phyloP scores from a whole-genome alignment of 2,797 vertebrate genomes.

The Arnoldichthys spilopterus region DNA sequence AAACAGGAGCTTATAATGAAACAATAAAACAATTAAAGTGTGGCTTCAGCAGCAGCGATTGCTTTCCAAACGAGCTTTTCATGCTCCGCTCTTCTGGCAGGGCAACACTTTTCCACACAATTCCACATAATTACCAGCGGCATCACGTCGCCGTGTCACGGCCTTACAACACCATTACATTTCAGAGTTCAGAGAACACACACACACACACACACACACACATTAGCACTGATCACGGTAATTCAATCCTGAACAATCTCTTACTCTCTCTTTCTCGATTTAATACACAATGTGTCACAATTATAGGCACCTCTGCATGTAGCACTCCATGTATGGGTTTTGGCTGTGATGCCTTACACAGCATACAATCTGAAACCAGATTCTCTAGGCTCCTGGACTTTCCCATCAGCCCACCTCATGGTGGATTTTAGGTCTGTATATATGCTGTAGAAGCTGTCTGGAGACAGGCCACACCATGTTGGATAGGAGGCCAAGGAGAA shows the following conservation, averaged over 20 bases:
- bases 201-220: constrained; percentile 40
- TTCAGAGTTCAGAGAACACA: constrained; percentile 36
- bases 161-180: constrained; percentile 54
- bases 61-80: constrained; percentile 62
- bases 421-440: too few relatives aligned
- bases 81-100: constrained; percentile 47
- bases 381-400: too few relatives aligned
- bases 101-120: constrained; percentile 53
- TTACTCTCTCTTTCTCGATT: background rate
- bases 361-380: too few relatives aligned
- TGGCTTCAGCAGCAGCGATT: constrained; percentile 48
- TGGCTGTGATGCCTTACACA: too few relatives aligned
- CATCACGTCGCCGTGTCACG: constrained; percentile 50
- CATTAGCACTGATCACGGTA: constrained; percentile 55
- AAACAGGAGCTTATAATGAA: constrained; percentile 42
- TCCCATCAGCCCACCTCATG: too few relatives aligned
- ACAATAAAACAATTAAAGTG: constrained; percentile 62
- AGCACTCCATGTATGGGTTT: too few relatives aligned
- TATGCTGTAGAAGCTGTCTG: too few relatives aligned
- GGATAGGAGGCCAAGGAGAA: too few relatives aligned
- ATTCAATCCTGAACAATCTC: constrained; percentile 23
- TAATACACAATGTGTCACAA: too few relatives aligned
- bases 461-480: too few relatives aligned
- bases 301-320: too few relatives aligned
- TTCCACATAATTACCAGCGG: constrained; percentile 37